Conservation (phyloP, 1,140 invertebrate genomes). For the Macrotrachela quadricornifera region DNA sequence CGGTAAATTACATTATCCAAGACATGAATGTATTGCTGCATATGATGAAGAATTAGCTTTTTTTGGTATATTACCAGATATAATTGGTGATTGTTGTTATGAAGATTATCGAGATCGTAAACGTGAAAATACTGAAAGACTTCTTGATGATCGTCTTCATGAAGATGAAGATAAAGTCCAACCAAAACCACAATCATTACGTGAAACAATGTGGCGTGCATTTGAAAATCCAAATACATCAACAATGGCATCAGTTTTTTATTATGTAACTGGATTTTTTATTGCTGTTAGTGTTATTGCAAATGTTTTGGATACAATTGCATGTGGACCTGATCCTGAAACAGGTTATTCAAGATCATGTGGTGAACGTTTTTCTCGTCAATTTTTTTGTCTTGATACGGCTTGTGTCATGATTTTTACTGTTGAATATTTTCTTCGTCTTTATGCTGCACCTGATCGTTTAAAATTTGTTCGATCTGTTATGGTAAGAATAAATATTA, state of each 20-base stretch:
- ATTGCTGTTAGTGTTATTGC: constrained; percentile 97
- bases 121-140: constrained; percentile 83
- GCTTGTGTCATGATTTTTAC: constrained; percentile 99
- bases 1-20: constrained; percentile 92
- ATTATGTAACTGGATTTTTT: constrained; percentile 99
- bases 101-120: constrained; percentile 95
- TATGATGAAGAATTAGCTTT: constrained; percentile 98
- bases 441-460: constrained; percentile 88
- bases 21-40: constrained; percentile 91
- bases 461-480: constrained; percentile 90
- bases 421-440: constrained; percentile 81
- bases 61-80: constrained; percentile 96
- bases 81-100: constrained; percentile 93
- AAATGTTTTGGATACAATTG: constrained; percentile 88
- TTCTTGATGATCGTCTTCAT: constrained; percentile 74
- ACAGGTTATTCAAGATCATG: constrained; percentile 62
- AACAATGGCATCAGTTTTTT: constrained; percentile 90
- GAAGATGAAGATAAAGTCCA: constrained; percentile 14
- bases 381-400: constrained; percentile 95
- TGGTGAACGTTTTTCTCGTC: constrained; percentile 85
- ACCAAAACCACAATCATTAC: constrained; percentile 43
- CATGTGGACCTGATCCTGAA: constrained; percentile 35
- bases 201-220: constrained; percentile 94
- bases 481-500: constrained; percentile 42
- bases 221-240: constrained; percentile 98